Evolutionary conservation across 2,888 invertebrate genomes (phyloP).

Genomic region (Athrips mouffetella): DNA sequence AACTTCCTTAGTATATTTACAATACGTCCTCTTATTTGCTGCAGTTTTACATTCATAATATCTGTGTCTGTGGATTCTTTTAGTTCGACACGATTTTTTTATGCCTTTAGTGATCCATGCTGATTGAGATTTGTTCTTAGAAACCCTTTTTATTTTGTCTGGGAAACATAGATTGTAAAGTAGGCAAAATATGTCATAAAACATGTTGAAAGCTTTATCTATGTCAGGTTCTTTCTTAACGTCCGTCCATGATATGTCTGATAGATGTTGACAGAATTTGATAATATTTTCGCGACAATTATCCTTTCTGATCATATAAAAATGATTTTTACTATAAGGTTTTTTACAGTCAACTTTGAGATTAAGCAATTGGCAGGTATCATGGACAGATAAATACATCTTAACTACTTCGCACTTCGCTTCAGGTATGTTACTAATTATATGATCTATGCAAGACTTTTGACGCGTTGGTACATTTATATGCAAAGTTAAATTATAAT

Average conservation of each 20-base stretch:
- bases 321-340: background rate
- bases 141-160: background rate
- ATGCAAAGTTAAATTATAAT: background rate
- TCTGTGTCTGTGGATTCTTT: background rate
- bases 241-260: background rate
- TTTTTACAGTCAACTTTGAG: background rate
- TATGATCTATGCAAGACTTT: conserved; percentile 4
- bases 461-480: background rate
- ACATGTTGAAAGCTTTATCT: background rate
- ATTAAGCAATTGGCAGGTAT: background rate
- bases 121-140: background rate
- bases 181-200: too few relatives aligned
- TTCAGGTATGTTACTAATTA: too few relatives aligned
- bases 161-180: conserved; percentile 5
- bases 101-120: conserved; percentile 6
- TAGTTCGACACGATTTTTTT: background rate
- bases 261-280: background rate
- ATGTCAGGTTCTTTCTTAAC: background rate
- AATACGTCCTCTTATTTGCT: background rate
- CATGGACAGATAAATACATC: background rate
- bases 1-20: background rate
- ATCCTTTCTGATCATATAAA: background rate
- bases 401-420: background rate
- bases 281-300: background rate
- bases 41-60: background rate